phyloP scores from a whole-genome alignment of 2,888 invertebrate genomes.

The Brachycybe producta region DNA sequence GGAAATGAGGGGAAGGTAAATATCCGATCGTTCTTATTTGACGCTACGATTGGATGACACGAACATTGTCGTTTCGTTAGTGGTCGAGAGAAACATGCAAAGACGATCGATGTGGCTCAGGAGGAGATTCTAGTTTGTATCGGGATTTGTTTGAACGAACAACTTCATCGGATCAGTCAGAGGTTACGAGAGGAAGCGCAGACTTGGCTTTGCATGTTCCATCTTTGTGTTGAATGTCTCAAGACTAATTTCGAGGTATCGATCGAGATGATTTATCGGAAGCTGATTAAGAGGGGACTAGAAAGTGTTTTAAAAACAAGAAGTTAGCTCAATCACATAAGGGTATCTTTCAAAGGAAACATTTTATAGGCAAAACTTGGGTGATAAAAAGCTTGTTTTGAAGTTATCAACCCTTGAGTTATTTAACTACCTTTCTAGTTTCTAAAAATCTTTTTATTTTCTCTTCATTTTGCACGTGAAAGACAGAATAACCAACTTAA shows the following conservation, averaged over 20 bases:
- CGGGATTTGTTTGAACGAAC: conserved; percentile 82
- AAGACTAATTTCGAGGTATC: conserved; percentile 61
- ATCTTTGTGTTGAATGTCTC: conserved; percentile 72
- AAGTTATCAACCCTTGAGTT: background rate
- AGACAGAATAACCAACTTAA: no score
- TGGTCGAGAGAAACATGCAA: conserved; percentile 81
- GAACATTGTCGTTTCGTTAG: conserved; percentile 36
- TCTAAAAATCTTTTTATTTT: no score
- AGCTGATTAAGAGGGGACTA: no score
- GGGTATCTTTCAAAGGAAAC: no score
- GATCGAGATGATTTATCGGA: background rate
- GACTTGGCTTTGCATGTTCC: conserved; percentile 84
- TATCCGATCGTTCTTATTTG: conserved; percentile 7
- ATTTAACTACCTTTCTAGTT: no score
- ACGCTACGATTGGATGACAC: background rate
- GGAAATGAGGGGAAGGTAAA: conserved; percentile 67
- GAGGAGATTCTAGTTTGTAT: conserved; percentile 90
- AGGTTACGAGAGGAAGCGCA: conserved; percentile 80
- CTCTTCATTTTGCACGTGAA: no score
- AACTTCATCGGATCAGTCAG: conserved; percentile 72
- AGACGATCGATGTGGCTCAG: conserved; percentile 92
- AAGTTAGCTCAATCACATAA: no score
- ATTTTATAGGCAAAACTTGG: no score
- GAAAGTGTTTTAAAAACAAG: no score
- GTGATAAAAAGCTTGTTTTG: no score